Percentiles rank a stretch among this genome's conserved stretches.
Conservation (phyloP, 2,113 vertebrate genomes). For the Ochotona curzoniae region DNA sequence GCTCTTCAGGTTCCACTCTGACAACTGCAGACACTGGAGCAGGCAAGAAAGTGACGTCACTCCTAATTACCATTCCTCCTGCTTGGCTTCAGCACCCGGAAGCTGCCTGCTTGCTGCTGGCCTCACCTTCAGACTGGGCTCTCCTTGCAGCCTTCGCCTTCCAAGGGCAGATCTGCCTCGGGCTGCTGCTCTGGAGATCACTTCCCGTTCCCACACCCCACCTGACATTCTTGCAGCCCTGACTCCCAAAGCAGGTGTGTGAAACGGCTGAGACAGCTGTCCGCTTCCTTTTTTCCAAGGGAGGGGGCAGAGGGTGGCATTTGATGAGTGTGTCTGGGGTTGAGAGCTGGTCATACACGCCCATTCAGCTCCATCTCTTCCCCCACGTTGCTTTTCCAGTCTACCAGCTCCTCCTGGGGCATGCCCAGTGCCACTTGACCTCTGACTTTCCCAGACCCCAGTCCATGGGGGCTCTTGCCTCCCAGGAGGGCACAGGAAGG, state of each 20-base stretch:
- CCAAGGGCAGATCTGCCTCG: constrained; percentile 43
- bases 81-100: not conserved
- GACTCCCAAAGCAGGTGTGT: not conserved
- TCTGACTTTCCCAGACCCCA: not conserved
- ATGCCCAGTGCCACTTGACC: not conserved
- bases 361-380: not conserved
- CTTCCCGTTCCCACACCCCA: not conserved
- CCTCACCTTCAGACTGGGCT: not conserved
- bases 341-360: not conserved
- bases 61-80: not conserved
- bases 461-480: not conserved
- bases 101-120: not conserved
- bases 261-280: not conserved
- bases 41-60: constrained; percentile 4
- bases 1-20: constrained; percentile 3
- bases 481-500: not conserved
- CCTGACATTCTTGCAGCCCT: not conserved
- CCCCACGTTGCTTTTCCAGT: not conserved
- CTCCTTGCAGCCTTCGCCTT: not conserved
- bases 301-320: not conserved
- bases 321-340: not conserved
- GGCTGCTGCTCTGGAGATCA: not conserved
- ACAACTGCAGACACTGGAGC: constrained; percentile 22
- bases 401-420: not conserved
- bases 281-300: not conserved